Evolutionary conservation across 2,888 invertebrate species (phyloP).

Genomic region (Eumacrocentrus americanus): DNA sequence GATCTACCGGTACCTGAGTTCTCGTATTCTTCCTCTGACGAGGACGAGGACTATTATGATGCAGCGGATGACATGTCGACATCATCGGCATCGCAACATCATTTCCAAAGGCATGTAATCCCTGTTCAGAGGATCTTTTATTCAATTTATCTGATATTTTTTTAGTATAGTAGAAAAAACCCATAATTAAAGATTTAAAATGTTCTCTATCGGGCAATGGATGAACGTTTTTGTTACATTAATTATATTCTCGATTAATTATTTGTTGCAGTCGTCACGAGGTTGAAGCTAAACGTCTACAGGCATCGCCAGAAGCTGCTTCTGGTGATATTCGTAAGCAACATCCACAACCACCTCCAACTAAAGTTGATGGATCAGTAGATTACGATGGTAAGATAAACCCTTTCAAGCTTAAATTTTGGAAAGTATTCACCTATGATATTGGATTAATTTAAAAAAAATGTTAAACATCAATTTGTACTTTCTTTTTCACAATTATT

Average conservation of each 20-base stretch:
- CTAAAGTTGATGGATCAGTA: constrained; percentile 73
- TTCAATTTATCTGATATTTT: not conserved
- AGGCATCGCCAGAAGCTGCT: constrained; percentile 38
- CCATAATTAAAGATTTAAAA: too few species aligned
- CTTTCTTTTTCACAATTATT: too few species aligned
- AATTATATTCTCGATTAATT: not conserved
- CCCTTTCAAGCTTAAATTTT: too few species aligned
- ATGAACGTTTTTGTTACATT: too few species aligned
- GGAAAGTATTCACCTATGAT: too few species aligned
- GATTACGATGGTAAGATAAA: constrained; percentile 78
- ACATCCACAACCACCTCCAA: constrained; percentile 62
- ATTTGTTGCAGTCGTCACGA: constrained; percentile 43
- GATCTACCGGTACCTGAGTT: constrained; percentile 83
- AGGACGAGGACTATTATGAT: constrained; percentile 94
- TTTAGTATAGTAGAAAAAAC: too few species aligned
- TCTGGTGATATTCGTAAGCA: constrained; percentile 50
- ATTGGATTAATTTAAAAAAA: too few species aligned
- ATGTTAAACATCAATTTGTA: too few species aligned
- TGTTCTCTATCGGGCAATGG: too few species aligned
- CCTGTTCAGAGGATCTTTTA: too few species aligned
- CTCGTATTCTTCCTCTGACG: constrained; percentile 97
- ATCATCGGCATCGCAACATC: constrained; percentile 47
- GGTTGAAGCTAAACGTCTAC: constrained; percentile 44
- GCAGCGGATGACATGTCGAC: constrained; percentile 74
- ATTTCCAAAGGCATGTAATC: constrained; percentile 37